Base-by-base conservation (phyloP, 1,140 invertebrate genomes). In the Geopemphigus sp. region DNA sequence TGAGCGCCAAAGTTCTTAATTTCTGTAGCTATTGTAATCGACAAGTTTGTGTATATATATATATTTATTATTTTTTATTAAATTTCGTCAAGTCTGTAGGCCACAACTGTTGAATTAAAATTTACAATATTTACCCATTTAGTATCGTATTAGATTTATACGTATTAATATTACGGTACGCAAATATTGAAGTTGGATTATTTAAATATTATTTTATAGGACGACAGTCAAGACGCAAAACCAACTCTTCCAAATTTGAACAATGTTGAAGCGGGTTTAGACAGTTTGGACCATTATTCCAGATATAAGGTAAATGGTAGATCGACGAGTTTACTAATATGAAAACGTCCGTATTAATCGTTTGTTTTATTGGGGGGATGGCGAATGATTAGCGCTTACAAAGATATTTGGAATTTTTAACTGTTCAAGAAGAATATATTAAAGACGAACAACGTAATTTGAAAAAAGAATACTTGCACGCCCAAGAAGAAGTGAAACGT, bases 391-490 rank as follows among this genome's bases (percentile, higher is more conserved):
- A 97, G 94, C 98, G 98, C 91, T 87, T 98, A 4, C 94, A 98
- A 87, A 89, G 94, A 82, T 95, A 97, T 86, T 85, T 98, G n/a
- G 95, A 98, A 86, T 98, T 98, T 86, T 87, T 98, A 5, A 92
- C 97, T 86, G 97, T 98, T 19, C 97, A 98, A 89, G 97, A 98
- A 87, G 96, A 98, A 84, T 98, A 98, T 84, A 97, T 98, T 66
- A 99, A 99, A 87, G 95, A 98, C 90, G 97, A 99, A 85, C 96
- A 97, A 85, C 91, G 96, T 66, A 98, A 98, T 87, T 87, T 99
- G 53, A 98, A 98, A 84, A 98, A 98, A 83, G 97, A 98, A 86
- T 97, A 98, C 84, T 87, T 98, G 2, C 96, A 99, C 88, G 97
- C 97, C 47, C 96, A 99, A 86, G 96, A 98, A 87, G 96, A 95